Evolutionary conservation across 30 jellyfish, hydroid and myxozoan genomes (phyloP).

Genomic region (Turritopsis dohrnii): DNA sequence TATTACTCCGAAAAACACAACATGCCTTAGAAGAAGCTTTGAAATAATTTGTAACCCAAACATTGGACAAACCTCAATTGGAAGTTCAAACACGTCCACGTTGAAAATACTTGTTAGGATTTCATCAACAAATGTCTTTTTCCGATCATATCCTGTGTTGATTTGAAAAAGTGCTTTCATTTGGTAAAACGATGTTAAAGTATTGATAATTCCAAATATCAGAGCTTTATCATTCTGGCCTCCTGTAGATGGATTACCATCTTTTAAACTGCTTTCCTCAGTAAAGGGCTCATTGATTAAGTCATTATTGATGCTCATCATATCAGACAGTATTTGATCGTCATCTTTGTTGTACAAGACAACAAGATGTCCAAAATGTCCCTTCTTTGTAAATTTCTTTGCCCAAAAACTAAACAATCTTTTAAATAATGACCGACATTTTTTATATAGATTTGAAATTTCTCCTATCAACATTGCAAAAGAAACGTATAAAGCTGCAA

Average conservation of each 20-base stretch:
- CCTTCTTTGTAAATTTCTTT: not conserved
- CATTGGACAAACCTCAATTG: not conserved
- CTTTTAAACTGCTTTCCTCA: no score
- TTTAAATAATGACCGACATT: not conserved
- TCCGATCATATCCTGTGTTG: not conserved
- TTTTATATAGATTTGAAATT: not conserved
- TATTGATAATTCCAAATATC: not conserved
- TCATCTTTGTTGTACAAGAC: not conserved
- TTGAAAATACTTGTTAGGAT: not conserved
- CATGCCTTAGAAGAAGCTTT: not conserved
- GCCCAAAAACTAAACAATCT: not conserved
- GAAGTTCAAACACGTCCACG: not conserved
- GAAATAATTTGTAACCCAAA: not conserved
- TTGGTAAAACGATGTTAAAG: not conserved
- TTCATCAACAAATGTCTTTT: not conserved
- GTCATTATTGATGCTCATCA: no score
- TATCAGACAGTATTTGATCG: not conserved
- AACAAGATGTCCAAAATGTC: not conserved
- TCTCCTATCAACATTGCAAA: slow-evolving; percentile 20
- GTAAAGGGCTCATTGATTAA: no score
- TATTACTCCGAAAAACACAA: not conserved
- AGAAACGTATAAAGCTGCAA: not conserved
- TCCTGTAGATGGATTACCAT: not conserved
- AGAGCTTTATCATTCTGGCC: not conserved
- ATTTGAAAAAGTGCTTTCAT: not conserved